Percentiles rank a stretch among this genome's conserved stretches.
phyloP scores from a whole-genome alignment of 2,113 vertebrate species.

The Gnathochromis pfefferi region DNA sequence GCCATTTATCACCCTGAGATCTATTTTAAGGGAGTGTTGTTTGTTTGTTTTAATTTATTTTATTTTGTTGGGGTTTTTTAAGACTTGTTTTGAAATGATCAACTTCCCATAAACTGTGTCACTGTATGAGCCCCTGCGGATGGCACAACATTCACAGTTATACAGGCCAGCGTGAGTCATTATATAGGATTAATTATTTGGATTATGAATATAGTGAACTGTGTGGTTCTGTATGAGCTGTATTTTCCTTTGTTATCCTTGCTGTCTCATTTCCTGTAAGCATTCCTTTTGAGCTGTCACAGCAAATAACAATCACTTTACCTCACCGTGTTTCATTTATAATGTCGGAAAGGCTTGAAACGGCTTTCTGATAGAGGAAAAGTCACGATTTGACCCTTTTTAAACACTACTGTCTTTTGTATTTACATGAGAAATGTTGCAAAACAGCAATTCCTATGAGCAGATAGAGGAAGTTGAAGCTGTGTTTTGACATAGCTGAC shows the following conservation, averaged over 20 bases:
- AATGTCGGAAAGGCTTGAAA: background rate
- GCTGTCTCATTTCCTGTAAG: conserved; percentile 48
- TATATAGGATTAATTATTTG: background rate
- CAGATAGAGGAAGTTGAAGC: background rate
- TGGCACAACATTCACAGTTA: background rate
- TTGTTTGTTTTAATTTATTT: rapidly evolving
- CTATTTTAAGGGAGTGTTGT: background rate
- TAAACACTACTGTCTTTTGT: background rate
- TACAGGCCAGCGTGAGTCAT: conserved; percentile 6
- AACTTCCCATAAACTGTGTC: background rate
- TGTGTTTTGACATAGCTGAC: background rate
- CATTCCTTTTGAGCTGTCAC: conserved; percentile 24
- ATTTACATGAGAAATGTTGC: background rate
- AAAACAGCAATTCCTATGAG: background rate
- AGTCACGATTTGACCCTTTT: background rate
- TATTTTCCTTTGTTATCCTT: conserved; percentile 54
- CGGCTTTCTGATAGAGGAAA: background rate
- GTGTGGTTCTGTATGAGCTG: conserved; percentile 8
- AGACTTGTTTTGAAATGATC: background rate
- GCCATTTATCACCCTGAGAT: background rate
- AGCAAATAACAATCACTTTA: background rate
- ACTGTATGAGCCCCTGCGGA: background rate
- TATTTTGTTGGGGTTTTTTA: background rate
- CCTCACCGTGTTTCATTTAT: background rate
- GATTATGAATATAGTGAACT: background rate